Percentiles rank a stretch among this genome's conserved stretches.
Conservation (phyloP, 1,140 invertebrate species). For the Drosophila kanapiae region DNA sequence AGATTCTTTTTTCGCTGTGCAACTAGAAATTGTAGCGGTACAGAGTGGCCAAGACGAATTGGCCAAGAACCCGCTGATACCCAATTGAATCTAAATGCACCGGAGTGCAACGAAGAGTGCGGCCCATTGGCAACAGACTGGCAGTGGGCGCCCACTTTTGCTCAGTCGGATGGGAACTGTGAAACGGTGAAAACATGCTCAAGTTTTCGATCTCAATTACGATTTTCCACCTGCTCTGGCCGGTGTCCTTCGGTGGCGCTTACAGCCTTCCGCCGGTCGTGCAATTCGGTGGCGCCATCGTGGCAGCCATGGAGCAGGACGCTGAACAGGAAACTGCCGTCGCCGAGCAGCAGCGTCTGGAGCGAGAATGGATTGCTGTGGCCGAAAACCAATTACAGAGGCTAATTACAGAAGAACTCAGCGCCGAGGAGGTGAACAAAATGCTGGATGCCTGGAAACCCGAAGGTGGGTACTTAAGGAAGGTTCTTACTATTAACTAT, state of each 20-base stretch:
- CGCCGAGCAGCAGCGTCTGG: slow-evolving; percentile 28
- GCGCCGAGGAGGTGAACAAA: slow-evolving; percentile 26
- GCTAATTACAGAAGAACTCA: slow-evolving; percentile 46
- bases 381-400: slow-evolving; percentile 57
- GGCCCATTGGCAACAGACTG: slow-evolving; percentile 21
- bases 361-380: slow-evolving; percentile 45
- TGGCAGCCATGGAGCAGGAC: slow-evolving; percentile 71
- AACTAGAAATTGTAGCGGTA: slow-evolving; percentile 47
- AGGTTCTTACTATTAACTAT: background rate
- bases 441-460: slow-evolving; percentile 52
- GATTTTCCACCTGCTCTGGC: slow-evolving; percentile 22
- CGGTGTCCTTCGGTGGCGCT: slow-evolving; percentile 16
- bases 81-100: slow-evolving; percentile 48
- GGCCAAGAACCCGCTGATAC: slow-evolving; percentile 45
- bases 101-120: slow-evolving; percentile 64
- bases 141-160: slow-evolving; percentile 13
- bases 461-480: slow-evolving; percentile 47
- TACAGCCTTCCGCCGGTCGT: slow-evolving; percentile 53
- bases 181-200: slow-evolving; percentile 53
- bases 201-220: slow-evolving; percentile 41
- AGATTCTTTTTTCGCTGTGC: background rate
- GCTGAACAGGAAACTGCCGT: slow-evolving; percentile 44
- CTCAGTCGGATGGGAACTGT: slow-evolving; percentile 57
- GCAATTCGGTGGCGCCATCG: slow-evolving; percentile 67
- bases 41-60: slow-evolving; percentile 34